A percentile compares a stretch with the other conserved stretches of the same genome.
Evolutionary conservation across 92 coral and sea anemone genomes (phyloP).

Genomic region (Isaurus tuberculatus): DNA sequence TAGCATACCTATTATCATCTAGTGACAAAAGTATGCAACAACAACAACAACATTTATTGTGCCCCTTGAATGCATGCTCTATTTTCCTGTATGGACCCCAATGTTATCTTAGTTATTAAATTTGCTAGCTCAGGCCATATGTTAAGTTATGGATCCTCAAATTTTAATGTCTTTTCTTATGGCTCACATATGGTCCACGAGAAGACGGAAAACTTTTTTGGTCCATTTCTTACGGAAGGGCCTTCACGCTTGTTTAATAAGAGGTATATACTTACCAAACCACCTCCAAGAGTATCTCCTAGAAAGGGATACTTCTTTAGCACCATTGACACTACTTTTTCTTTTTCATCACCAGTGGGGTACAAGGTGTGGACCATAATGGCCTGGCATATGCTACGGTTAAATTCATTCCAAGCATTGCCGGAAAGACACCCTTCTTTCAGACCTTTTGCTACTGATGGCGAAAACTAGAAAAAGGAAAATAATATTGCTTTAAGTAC

Average conservation of each 20-base stretch:
- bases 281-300: slow-evolving; percentile 5
- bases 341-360: neutral
- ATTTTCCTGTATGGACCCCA: slow-evolving; percentile 4
- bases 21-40: slow-evolving; percentile 20
- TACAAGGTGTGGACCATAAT: neutral
- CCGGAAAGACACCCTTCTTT: slow-evolving; percentile 5
- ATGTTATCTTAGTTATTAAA: slow-evolving; percentile 7
- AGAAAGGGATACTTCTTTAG: neutral
- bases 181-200: slow-evolving; percentile 3
- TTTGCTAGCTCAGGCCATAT: slow-evolving; percentile 9
- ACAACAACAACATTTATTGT: neutral
- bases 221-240: neutral
- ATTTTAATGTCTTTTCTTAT: slow-evolving; percentile 7
- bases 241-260: slow-evolving; percentile 7
- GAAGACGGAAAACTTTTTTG: slow-evolving; percentile 3
- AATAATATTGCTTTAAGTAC: slow-evolving; percentile 1
- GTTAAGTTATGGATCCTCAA: slow-evolving; percentile 1
- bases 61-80: slow-evolving; percentile 8
- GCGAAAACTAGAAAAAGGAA: neutral
- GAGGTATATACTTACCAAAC: neutral
- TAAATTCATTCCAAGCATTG: neutral
- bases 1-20: slow-evolving; percentile 29
- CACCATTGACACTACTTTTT: slow-evolving; percentile 3
- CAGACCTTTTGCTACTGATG: slow-evolving; percentile 1
- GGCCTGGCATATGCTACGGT: neutral